Percentiles rank a stretch among this genome's conserved stretches.
phyloP scores from a whole-genome alignment of 2,797 vertebrate species.

The Leucoraja ocellata region DNA sequence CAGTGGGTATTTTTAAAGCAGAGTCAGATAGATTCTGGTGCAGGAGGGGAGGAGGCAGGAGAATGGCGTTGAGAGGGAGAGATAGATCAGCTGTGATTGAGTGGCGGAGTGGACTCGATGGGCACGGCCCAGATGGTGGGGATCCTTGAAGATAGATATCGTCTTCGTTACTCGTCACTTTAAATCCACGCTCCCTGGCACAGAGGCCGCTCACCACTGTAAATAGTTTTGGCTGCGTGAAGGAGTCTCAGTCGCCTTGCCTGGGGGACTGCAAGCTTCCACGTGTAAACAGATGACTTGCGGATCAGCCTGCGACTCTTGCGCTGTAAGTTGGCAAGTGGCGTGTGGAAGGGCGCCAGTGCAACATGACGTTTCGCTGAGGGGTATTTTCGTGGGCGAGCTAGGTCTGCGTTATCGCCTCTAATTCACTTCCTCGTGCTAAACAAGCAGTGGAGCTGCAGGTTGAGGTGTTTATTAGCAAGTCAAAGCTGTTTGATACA shows the following conservation, averaged over 20 bases:
- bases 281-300: not conserved
- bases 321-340: conserved; percentile 18
- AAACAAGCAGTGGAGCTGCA: conserved; percentile 30
- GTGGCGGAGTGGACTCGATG: no score
- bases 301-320: not conserved
- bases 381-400: conserved; percentile 33
- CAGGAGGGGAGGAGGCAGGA: no score
- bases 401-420: conserved; percentile 17
- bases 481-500: conserved; percentile 23
- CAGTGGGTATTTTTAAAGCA: no score
- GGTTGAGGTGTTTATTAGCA: conserved; percentile 35
- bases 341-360: conserved; percentile 14
- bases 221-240: conserved; percentile 13
- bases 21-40: no score
- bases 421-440: conserved; percentile 34
- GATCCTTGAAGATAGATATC: no score
- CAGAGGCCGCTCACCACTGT: not conserved
- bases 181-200: not conserved
- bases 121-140: no score
- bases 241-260: not conserved
- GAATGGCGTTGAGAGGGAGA: no score
- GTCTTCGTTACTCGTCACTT: no score
- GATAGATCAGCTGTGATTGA: no score
- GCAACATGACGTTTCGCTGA: conserved; percentile 26
- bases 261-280: not conserved